Conservation (phyloP, 2,888 invertebrate genomes). For the Strigamia crassipes region DNA sequence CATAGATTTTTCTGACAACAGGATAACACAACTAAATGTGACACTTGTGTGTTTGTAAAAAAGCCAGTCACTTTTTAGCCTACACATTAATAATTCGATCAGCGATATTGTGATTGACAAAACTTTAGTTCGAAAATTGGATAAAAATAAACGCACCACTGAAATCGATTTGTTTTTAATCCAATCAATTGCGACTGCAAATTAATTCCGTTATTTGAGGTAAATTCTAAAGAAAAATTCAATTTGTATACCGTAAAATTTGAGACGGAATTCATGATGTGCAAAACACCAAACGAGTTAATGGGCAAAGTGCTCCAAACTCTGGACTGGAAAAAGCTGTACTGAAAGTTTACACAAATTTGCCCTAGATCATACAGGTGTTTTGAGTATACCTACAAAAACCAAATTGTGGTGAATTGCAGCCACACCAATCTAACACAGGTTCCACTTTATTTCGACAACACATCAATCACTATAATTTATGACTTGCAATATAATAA, state of each 20-base stretch:
- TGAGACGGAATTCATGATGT: not conserved
- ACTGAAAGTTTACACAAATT: not conserved
- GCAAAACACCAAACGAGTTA: not conserved
- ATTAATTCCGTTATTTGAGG: not conserved
- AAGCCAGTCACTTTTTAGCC: not conserved
- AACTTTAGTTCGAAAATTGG: not conserved
- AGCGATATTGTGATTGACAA: not conserved
- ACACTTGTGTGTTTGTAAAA: not conserved
- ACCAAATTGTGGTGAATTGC: not conserved
- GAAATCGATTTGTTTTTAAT: not conserved
- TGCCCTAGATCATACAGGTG: not conserved
- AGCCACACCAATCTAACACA: not conserved
- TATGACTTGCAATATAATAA: not conserved
- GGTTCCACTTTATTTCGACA: not conserved
- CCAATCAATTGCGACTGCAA: not conserved
- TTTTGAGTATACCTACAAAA: not conserved
- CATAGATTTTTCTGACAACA: not conserved
- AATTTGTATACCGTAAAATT: not conserved
- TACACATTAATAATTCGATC: not conserved
- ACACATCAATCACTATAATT: not conserved
- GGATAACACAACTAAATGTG: not conserved
- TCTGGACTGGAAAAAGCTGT: not conserved
- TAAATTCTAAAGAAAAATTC: too few relatives aligned
- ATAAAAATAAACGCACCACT: not conserved
- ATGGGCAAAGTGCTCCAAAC: not conserved